These are phyloP conservation scores for Beris morrisii DNA, from an alignment of 2,888 invertebrate genomes.

Conservation along the genomic window DNA sequence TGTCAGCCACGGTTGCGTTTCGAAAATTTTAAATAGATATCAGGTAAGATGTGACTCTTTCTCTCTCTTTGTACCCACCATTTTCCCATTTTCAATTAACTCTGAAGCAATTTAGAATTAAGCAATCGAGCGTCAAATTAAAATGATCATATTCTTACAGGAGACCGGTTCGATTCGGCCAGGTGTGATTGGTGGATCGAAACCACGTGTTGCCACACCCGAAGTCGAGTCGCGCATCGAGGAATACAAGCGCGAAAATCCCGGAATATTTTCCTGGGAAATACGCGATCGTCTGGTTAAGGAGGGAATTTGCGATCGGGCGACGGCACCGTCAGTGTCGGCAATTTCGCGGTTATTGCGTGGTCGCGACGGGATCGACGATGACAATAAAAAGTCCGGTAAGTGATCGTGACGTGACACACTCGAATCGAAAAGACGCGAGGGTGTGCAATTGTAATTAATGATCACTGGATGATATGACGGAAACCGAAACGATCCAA, in stretches of 20 bases:
- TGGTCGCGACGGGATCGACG: conserved; percentile 63
- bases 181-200: conserved; percentile 92
- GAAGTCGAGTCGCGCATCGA: conserved; percentile 91
- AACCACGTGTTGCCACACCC: conserved; percentile 90
- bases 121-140: too few relatives aligned
- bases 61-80: background rate
- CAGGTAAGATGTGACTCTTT: conserved; percentile 60
- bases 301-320: conserved; percentile 62
- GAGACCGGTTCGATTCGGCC: conserved; percentile 95
- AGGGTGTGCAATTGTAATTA: conserved; percentile 31
- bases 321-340: conserved; percentile 72
- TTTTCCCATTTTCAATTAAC: too few relatives aligned
- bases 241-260: conserved; percentile 86
- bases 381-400: conserved; percentile 41
- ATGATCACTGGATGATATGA: conserved; percentile 36
- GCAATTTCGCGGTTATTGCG: conserved; percentile 80
- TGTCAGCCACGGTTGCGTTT: conserved; percentile 96
- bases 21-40: conserved; percentile 92
- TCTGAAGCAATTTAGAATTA: too few relatives aligned
- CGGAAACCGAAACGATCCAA: conserved; percentile 1
- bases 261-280: conserved; percentile 95
- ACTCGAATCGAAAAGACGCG: conserved; percentile 1
- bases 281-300: conserved; percentile 89
- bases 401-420: conserved; percentile 18
- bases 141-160: conserved; percentile 54